These are phyloP conservation scores for Grus americana DNA, from an alignment of 2,113 vertebrate genomes.

Conservation along the genomic window DNA sequence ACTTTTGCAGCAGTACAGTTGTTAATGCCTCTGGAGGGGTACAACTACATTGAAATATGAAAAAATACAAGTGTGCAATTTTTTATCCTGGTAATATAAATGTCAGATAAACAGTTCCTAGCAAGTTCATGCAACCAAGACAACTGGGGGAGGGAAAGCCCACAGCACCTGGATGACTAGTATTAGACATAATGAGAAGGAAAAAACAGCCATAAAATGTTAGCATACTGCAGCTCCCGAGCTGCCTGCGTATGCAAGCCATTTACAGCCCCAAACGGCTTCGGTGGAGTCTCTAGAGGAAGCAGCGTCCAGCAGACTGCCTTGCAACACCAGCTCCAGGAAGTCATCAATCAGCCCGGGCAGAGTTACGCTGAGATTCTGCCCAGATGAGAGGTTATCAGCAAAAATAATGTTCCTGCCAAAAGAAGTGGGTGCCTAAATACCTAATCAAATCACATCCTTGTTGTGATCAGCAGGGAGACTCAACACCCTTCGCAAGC, in stretches of 20 bases:
- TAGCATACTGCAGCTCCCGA: constrained; percentile 23
- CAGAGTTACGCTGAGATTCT: constrained; percentile 44
- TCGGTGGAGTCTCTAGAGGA: constrained; percentile 24
- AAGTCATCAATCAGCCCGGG: constrained; percentile 76
- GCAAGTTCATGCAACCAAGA: constrained; percentile 7
- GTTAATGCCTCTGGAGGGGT: constrained; percentile 2
- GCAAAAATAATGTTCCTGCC: not conserved
- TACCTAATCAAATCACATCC: not conserved
- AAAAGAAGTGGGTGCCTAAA: not conserved
- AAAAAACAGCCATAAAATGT: constrained; percentile 25
- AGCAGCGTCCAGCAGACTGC: constrained; percentile 63
- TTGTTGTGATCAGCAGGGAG: not conserved
- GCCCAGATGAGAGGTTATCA: constrained; percentile 59
- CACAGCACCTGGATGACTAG: constrained; percentile 9
- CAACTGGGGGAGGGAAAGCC: not conserved
- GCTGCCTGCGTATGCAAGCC: not conserved
- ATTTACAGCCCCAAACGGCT: constrained; percentile 32
- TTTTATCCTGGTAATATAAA: not conserved
- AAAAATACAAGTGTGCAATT: not conserved
- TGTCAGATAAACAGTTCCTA: not conserved
- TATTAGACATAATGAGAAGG: constrained; percentile 19
- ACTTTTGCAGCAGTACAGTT: not conserved
- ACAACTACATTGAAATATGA: not conserved
- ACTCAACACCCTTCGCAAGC: not conserved
- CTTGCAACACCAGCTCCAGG: constrained; percentile 64